Evolutionary conservation across 2,888 invertebrate genomes (phyloP), one percentile per base, ranked within the genome.

Genomic region (Coleophora deauratella): DNA sequence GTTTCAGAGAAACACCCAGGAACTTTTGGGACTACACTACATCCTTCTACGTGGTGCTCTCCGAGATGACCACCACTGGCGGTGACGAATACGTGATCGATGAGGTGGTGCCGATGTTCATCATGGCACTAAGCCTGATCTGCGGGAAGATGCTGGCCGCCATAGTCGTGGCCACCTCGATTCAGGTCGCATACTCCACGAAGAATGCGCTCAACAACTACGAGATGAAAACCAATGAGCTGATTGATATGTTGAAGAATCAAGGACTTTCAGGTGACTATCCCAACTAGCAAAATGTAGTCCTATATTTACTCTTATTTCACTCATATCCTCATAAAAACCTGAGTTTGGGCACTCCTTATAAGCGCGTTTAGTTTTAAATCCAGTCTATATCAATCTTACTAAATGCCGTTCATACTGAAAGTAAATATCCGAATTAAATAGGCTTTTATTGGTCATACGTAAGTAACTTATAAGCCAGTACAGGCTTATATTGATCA

Each of bases 91-190:
- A 70, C 28, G 41, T 65, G 1, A 56, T 82, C 0, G 59, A 66
- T 3, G 57, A 59, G 0, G 39, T 65, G 1, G 8, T 65, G 1
- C 59, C 79, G 0, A 69, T 72, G 62, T 11, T 48, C 8, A 72
- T 85, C 10, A 47, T 80, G n/a, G 66, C 62, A 0, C 27, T 74
- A 1, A 65, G 67, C 15, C 57, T 81, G 3, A 51, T 81, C 14
- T 71, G 67, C 32, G 79, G 84, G n/a, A 82, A 81, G 53, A 72
- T 82, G 58, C 51, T 84, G 13, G 79, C 81, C 0, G 70, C 78
- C 1, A 61, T 77, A 0, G 71, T 84, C 0, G 69, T 84, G 0
- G 80, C 80, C 0, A 71, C 80, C 0, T 56, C 77, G 0, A 76
- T 82, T 45, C 82, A 84, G 46, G 40, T 40, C 1, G 72, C 79